Evolutionary conservation across 1,140 invertebrate genomes (phyloP), one percentile per base, ranked within the genome.

Genomic region (Maconellicoccus hirsutus): DNA sequence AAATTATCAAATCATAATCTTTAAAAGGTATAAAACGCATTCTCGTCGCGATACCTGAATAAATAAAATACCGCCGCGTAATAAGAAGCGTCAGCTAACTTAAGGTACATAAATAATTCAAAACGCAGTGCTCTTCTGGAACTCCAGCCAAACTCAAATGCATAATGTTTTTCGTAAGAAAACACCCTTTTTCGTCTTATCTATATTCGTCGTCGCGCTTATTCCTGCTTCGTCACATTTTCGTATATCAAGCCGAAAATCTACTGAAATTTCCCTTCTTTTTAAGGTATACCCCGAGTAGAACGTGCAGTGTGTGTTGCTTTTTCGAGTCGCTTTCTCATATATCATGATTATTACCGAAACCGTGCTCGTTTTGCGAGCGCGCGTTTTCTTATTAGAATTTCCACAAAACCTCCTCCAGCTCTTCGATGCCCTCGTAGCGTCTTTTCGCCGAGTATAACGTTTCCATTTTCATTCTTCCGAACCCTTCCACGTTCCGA

Each of bases 291-390:
- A 33, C 29, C 3, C 29, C 12, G 12, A 3, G 29, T 12, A 33
- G 29, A n/a, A n/a, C 42, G n/a, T 8, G 42, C n/a, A 8, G 10
- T 16, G 42, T 52, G 12, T 52, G 42, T 52, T 52, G 42, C 42
- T 52, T 52, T 52, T 52, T 52, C 42, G 16, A 52, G 42, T 52
- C 42, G 16, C 42, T 52, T 19, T 52, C 42, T 52, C 42, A 52
- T 52, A 52, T 52, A 52, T 52, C 42, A 52, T 52, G 42, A 52
- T 52, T 52, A 52, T 52, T 52, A 52, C 42, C 42, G 42, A 52
- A 52, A 52, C 42, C 42, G 4, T 52, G 12, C 42, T 52, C 42
- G 42, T 52, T 8, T 52, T 52, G n/a, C 42, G 42, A 52, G 12
- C 42, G 42, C 42, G 42, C 42, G 42, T 52, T 52, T 52, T 52